Evolutionary conservation across 1,140 invertebrate species (phyloP), one percentile per base, ranked within the genome.

Genomic region (Danaus melanippus): DNA sequence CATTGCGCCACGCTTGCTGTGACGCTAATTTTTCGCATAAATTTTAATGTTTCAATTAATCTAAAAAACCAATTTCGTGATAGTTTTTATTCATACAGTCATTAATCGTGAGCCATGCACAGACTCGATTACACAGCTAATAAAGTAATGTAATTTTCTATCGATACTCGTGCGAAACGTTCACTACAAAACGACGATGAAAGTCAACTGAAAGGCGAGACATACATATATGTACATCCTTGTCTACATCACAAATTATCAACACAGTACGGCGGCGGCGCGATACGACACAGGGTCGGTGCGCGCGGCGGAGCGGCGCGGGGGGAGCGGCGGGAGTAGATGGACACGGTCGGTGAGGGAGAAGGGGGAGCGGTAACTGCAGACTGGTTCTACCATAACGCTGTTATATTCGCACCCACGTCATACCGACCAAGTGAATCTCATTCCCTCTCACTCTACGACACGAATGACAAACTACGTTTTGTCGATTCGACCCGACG

Each of bases 191-290:
- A 84, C 80, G 78, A 76, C 75, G 83, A 84, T 81, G 79, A 86
- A 86, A 86, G 83, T 86, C 83, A 84, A 86, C 83, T 86, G 83
- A 82, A 82, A 84, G 80, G 80, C 80, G 83, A 85, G 80, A 84
- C 76, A 72, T 80, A 82, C 71, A 78, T 82, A 86, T 86, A 82
- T 74, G 77, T 76, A 79, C 73, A 79, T 84, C 80, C 79, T 79
- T 84, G 79, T 86, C 80, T 68, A 71, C 79, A 79, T 78, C 69
- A 78, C 79, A 80, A 79, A 77, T 83, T 81, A 85, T 85, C 82
- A 83, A 85, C 80, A 81, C 71, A 60, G 60, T 67, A 66, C 64
- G 60, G 64, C 68, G 62, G 68, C 69, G 66, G 64, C 71, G 72
- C 74, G 79, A 68, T 72, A 72, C 74, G 74, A 69, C 71, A 62